phyloP scores from a whole-genome alignment of 2,797 vertebrate species.

The Pelobates cultripes region DNA sequence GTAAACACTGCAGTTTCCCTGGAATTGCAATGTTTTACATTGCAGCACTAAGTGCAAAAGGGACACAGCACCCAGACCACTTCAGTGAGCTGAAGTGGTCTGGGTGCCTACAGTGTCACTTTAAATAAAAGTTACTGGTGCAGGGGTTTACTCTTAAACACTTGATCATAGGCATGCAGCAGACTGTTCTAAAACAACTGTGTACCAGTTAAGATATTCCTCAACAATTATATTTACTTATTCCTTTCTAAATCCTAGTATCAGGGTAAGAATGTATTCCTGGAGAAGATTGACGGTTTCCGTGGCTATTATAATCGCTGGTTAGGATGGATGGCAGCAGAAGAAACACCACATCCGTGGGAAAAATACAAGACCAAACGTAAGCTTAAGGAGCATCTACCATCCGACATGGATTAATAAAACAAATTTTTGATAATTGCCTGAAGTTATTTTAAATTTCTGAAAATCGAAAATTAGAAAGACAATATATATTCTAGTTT shows the following conservation, averaged over 20 bases:
- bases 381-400: background rate
- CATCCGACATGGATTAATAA: background rate
- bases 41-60: too few relatives aligned
- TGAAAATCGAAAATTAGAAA: background rate
- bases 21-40: too few relatives aligned
- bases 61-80: too few relatives aligned
- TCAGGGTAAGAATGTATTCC: conserved; percentile 85
- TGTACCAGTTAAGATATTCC: too few relatives aligned
- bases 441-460: background rate
- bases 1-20: too few relatives aligned
- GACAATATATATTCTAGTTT: background rate
- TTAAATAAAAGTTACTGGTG: too few relatives aligned
- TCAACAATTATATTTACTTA: too few relatives aligned
- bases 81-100: too few relatives aligned
- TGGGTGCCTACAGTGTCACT: too few relatives aligned
- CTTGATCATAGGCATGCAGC: too few relatives aligned
- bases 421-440: background rate
- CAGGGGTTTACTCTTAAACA: too few relatives aligned
- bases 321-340: conserved; percentile 84
- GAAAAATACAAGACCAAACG: conserved; percentile 66
- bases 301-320: conserved; percentile 91
- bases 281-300: conserved; percentile 92
- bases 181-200: too few relatives aligned
- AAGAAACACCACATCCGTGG: conserved; percentile 81
- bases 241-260: conserved; percentile 71